Evolutionary conservation across 2,888 invertebrate species (phyloP).

Genomic region (Hydrotaea diabolus): DNA sequence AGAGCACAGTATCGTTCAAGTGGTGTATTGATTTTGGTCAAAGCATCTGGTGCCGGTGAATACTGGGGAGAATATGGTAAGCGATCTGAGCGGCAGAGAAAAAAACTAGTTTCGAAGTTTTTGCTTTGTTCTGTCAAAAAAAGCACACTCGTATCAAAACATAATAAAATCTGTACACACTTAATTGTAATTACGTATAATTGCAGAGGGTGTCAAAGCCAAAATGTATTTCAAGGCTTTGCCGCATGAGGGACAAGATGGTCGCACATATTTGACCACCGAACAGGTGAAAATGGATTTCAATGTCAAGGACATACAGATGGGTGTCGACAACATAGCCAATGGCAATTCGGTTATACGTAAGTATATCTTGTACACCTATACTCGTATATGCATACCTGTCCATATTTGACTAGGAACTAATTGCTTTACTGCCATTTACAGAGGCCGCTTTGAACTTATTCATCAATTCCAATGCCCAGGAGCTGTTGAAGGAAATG

Average conservation of each 20-base stretch:
- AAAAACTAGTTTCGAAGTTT: background rate
- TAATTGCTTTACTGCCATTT: too few species aligned
- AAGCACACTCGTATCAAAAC: background rate
- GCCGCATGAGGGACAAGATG: slow-evolving; percentile 83
- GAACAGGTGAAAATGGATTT: slow-evolving; percentile 93
- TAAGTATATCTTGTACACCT: slow-evolving; percentile 81
- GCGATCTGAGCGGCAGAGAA: slow-evolving; percentile 53
- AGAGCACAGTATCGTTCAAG: slow-evolving; percentile 90
- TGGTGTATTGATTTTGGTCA: slow-evolving; percentile 89
- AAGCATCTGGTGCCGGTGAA: slow-evolving; percentile 92
- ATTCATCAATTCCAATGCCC: slow-evolving; percentile 92
- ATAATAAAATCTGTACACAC: background rate
- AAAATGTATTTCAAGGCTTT: slow-evolving; percentile 91
- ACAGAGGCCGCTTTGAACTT: slow-evolving; percentile 92
- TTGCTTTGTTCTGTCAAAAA: background rate
- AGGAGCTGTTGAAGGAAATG: slow-evolving; percentile 92
- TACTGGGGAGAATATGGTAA: slow-evolving; percentile 95
- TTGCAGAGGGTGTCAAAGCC: slow-evolving; percentile 89
- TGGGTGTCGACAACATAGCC: slow-evolving; percentile 92
- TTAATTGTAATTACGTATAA: background rate
- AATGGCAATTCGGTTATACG: slow-evolving; percentile 90
- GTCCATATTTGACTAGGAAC: too few species aligned
- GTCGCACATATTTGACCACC: slow-evolving; percentile 86
- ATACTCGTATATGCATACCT: background rate
- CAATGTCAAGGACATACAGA: slow-evolving; percentile 89